Conservation (phyloP, 2,113 vertebrate genomes). For the Arenaria interpres region DNA sequence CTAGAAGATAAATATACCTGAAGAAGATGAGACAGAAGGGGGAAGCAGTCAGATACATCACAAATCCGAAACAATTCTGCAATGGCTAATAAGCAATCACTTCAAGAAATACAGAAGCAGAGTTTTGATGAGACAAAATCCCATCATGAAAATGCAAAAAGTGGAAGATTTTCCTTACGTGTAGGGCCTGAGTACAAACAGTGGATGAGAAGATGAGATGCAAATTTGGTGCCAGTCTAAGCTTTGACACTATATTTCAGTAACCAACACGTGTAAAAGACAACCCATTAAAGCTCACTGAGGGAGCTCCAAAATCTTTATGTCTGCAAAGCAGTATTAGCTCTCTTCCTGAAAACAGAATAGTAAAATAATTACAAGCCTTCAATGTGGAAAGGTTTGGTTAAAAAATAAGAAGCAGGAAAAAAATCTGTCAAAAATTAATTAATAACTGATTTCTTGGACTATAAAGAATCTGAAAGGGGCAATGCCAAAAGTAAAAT, state of each 20-base stretch:
- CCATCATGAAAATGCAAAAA: neutral
- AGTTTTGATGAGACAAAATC: neutral
- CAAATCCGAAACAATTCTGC: neutral
- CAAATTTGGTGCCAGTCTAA: neutral
- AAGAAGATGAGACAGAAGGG: neutral
- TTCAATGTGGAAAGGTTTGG: neutral
- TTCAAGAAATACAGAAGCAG: neutral
- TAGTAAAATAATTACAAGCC: neutral
- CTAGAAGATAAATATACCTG: neutral
- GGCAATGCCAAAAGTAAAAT: neutral
- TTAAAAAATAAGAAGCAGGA: neutral
- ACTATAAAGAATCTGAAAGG: neutral
- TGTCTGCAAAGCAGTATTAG: neutral
- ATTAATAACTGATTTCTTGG: neutral
- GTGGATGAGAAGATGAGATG: neutral
- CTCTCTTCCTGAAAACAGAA: neutral
- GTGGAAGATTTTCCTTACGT: neutral
- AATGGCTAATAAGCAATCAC: neutral
- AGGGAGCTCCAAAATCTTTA: neutral
- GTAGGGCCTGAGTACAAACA: neutral
- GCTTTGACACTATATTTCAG: neutral
- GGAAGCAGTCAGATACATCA: neutral
- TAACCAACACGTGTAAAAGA: rapidly evolving
- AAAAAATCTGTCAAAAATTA: rapidly evolving
- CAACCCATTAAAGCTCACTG: neutral